phyloP scores from a whole-genome alignment of 2,888 invertebrate species.

The Dromius quadrimaculatus region DNA sequence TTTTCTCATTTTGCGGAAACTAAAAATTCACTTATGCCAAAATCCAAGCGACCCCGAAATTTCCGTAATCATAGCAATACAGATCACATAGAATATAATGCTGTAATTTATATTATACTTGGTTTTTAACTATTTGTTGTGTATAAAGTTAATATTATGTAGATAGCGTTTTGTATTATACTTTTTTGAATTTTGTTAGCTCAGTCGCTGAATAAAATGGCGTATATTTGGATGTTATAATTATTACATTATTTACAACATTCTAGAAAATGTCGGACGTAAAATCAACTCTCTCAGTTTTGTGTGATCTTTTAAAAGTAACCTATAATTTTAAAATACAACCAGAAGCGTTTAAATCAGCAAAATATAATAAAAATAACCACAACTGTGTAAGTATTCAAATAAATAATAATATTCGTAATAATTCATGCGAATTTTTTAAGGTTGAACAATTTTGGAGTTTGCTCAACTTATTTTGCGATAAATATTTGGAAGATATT shows the following conservation, averaged over 20 bases:
- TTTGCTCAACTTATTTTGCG: slow-evolving; percentile 57
- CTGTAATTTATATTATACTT: slow-evolving; percentile 53
- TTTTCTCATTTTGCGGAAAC: slow-evolving; percentile 30
- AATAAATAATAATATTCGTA: neutral
- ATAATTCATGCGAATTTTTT: slow-evolving; percentile 30
- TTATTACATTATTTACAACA: slow-evolving; percentile 38
- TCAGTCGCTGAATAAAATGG: slow-evolving; percentile 66
- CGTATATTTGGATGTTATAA: slow-evolving; percentile 68
- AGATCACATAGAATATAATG: slow-evolving; percentile 45
- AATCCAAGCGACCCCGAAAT: slow-evolving; percentile 38
- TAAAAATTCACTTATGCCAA: slow-evolving; percentile 37
- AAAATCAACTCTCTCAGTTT: slow-evolving; percentile 61
- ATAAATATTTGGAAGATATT: slow-evolving; percentile 56
- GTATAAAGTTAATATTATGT: slow-evolving; percentile 66
- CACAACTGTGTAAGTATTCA: slow-evolving; percentile 61
- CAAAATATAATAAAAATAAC: slow-evolving; percentile 61
- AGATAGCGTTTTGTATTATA: slow-evolving; percentile 66
- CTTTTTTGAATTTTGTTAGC: slow-evolving; percentile 67
- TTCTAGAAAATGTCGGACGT: slow-evolving; percentile 60
- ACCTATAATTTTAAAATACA: slow-evolving; percentile 60
- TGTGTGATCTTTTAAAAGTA: slow-evolving; percentile 63
- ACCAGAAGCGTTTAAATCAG: slow-evolving; percentile 63
- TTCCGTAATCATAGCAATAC: slow-evolving; percentile 54
- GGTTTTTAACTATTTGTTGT: slow-evolving; percentile 61
- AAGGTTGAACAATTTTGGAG: slow-evolving; percentile 59